phyloP scores from a whole-genome alignment of 2,113 vertebrate genomes.

The Indicator indicator region DNA sequence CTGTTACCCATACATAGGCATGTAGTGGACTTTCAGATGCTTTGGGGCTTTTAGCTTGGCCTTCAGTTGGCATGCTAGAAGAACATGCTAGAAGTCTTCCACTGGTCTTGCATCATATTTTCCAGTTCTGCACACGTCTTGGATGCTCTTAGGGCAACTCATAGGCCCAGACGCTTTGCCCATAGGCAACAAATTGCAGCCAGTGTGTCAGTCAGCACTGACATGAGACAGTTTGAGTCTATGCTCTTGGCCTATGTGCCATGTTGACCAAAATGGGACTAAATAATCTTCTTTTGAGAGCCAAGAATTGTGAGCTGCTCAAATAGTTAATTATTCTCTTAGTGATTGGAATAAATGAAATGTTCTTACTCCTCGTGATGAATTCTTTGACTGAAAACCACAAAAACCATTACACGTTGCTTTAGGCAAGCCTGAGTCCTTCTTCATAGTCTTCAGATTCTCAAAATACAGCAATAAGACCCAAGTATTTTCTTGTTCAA shows the following conservation, averaged over 20 bases:
- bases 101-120: neutral
- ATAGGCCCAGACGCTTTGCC: neutral
- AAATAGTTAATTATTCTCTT: slow-evolving; percentile 17
- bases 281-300: neutral
- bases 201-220: neutral
- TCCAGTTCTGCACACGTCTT: neutral
- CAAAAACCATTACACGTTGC: slow-evolving; percentile 29
- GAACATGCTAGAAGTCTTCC: neutral
- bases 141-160: neutral
- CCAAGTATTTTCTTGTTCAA: neutral
- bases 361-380: neutral
- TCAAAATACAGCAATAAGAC: neutral
- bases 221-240: neutral
- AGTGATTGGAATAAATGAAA: slow-evolving; percentile 23
- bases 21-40: neutral
- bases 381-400: slow-evolving; percentile 46
- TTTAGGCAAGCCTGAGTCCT: slow-evolving; percentile 21
- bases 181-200: neutral
- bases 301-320: neutral
- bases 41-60: neutral
- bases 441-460: slow-evolving; percentile 27
- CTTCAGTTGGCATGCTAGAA: neutral
- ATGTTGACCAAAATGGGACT: neutral
- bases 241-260: fast-evolving
- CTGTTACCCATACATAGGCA: neutral